phyloP scores from a whole-genome alignment of 2,797 vertebrate genomes.

The Stomatorhinus walkeri region DNA sequence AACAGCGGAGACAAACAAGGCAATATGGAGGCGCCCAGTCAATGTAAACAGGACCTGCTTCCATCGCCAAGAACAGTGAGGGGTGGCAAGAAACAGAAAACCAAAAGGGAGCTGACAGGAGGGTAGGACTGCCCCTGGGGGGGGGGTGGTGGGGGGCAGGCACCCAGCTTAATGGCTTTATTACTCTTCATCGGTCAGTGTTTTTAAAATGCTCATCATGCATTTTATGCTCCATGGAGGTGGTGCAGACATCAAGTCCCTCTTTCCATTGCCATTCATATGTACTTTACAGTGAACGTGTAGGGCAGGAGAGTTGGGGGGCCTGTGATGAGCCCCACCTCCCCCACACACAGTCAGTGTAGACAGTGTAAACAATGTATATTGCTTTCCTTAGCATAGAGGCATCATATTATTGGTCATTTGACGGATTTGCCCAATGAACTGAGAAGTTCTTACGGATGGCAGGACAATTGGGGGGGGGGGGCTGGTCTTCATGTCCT shows the following conservation, averaged over 20 bases:
- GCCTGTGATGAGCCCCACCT: not conserved
- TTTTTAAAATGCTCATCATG: not conserved
- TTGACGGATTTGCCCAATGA: not conserved
- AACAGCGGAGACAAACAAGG: conserved; percentile 7
- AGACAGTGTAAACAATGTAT: not conserved
- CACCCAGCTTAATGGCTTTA: not conserved
- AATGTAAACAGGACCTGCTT: not conserved
- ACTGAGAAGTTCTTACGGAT: not conserved
- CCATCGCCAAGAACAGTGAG: not conserved
- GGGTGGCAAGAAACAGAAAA: not conserved
- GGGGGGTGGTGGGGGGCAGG: not conserved
- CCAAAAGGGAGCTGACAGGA: not conserved
- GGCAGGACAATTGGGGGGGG: not conserved
- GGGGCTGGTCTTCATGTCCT: no score
- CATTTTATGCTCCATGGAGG: not conserved
- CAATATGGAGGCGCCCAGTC: not conserved
- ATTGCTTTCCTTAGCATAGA: not conserved
- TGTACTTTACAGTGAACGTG: not conserved
- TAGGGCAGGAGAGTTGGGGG: not conserved
- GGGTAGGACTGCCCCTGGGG: not conserved
- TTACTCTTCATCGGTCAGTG: not conserved
- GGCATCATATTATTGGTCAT: not conserved
- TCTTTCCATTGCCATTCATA: not conserved
- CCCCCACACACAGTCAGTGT: not conserved
- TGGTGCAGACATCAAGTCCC: not conserved